Evolutionary conservation across 1,140 invertebrate genomes (phyloP).

Genomic region (Belonocnema kinseyi): DNA sequence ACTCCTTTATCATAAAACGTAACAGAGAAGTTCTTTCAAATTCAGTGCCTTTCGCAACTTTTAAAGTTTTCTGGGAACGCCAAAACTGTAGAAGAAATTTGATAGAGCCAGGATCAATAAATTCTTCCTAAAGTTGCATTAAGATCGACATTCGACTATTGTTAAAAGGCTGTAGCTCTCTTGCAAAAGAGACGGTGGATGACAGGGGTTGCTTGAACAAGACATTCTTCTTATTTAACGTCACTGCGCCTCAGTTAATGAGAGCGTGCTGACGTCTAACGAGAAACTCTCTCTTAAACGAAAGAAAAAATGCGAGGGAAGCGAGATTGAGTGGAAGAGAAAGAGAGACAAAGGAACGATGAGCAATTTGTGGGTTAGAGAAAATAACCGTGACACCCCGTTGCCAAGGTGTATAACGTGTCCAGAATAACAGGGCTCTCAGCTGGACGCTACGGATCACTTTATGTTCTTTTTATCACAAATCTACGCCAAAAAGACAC

Average conservation of each 20-base stretch:
- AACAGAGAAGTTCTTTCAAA: too few species aligned
- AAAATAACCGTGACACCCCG: conserved; percentile 33
- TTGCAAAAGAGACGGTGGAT: neutral
- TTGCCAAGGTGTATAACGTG: conserved; percentile 17
- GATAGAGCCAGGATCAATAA: neutral
- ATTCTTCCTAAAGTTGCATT: neutral
- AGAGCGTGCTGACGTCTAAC: conserved; percentile 42
- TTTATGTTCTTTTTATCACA: conserved; percentile 11
- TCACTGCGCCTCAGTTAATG: conserved; percentile 40
- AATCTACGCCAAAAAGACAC: neutral
- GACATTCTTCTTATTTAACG: conserved; percentile 47
- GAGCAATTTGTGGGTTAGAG: conserved; percentile 15
- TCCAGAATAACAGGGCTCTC: conserved; percentile 23
- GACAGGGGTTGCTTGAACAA: conserved; percentile 33
- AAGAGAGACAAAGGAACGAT: conserved; percentile 8
- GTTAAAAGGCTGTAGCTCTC: neutral
- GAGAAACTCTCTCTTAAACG: conserved; percentile 40
- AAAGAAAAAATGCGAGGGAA: conserved; percentile 6
- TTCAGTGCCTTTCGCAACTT: neutral
- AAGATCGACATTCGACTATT: neutral
- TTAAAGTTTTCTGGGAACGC: neutral
- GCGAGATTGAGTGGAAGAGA: conserved; percentile 30
- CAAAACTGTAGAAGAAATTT: neutral
- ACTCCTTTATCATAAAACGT: too few species aligned
- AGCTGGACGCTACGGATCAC: conserved; percentile 12